Conservation (phyloP, 1,140 invertebrate species). For the Tribolium madens region DNA sequence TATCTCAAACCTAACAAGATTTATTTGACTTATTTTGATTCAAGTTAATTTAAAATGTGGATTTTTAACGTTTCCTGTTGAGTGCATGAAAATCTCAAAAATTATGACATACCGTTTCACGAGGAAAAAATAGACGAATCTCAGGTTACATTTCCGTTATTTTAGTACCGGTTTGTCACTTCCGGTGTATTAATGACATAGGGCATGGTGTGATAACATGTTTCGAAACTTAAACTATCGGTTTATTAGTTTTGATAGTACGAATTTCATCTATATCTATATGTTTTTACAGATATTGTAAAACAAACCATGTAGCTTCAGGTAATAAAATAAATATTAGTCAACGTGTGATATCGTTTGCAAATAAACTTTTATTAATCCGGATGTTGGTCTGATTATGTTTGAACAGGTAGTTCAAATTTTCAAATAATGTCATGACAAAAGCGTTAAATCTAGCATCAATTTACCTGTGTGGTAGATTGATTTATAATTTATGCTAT, state of each 20-base stretch:
- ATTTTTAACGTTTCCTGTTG: neutral
- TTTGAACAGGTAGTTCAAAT: neutral
- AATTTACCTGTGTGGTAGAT: neutral
- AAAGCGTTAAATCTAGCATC: no score
- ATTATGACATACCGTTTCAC: constrained; percentile 12
- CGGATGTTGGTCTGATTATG: constrained; percentile 8
- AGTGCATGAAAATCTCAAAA: constrained; percentile 7
- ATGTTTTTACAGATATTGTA: no score
- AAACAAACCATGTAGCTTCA: no score
- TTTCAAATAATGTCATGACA: no score
- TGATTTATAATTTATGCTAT: neutral
- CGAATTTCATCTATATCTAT: neutral
- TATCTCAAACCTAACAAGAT: neutral
- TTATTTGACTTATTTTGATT: neutral
- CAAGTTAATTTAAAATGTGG: neutral
- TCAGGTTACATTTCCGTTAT: constrained; percentile 44
- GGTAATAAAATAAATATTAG: neutral
- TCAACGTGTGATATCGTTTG: neutral
- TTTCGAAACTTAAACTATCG: neutral
- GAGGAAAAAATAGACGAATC: constrained; percentile 40
- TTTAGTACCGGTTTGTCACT: constrained; percentile 42
- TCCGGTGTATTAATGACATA: constrained; percentile 41
- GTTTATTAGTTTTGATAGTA: neutral
- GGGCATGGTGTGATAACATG: constrained; percentile 32
- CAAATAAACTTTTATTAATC: constrained; percentile 15